phyloP scores from a whole-genome alignment of 1,140 invertebrate species.

The Lerema accius region DNA sequence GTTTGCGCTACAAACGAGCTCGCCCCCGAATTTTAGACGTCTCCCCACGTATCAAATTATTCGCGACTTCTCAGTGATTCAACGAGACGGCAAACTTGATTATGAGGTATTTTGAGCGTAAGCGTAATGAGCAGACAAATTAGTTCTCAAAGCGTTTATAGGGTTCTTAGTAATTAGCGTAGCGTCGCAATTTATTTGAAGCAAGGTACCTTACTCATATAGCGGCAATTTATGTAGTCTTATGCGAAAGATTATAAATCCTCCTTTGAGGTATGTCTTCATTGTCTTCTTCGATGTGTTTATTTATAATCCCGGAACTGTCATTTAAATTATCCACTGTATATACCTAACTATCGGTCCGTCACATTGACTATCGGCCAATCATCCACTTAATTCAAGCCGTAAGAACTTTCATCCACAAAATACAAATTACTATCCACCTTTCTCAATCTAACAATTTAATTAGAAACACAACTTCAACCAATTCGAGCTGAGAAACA shows the following conservation, averaged over 20 bases:
- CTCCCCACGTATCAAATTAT: conserved; percentile 8
- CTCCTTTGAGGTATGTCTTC: no score
- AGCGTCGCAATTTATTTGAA: background rate
- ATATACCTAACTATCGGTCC: no score
- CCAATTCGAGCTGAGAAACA: background rate
- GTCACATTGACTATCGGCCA: no score
- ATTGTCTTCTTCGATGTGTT: no score
- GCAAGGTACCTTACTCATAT: background rate
- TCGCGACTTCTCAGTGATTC: conserved; percentile 24
- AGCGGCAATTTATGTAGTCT: background rate
- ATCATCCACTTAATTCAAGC: no score
- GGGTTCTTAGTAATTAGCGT: conserved; percentile 2
- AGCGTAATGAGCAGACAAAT: conserved; percentile 5
- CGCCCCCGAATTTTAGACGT: conserved; percentile 10
- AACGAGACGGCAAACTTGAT: conserved; percentile 21
- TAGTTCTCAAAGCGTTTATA: background rate
- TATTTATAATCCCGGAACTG: no score
- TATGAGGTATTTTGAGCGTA: conserved; percentile 13
- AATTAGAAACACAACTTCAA: background rate
- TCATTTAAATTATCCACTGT: no score
- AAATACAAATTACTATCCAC: background rate
- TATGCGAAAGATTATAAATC: no score
- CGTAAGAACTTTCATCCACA: no score
- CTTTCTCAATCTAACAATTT: background rate
- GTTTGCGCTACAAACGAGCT: conserved; percentile 15